These are phyloP conservation scores for Ferdinandea cuprea DNA, from an alignment of 2,888 invertebrate species.

Conservation along the genomic window DNA sequence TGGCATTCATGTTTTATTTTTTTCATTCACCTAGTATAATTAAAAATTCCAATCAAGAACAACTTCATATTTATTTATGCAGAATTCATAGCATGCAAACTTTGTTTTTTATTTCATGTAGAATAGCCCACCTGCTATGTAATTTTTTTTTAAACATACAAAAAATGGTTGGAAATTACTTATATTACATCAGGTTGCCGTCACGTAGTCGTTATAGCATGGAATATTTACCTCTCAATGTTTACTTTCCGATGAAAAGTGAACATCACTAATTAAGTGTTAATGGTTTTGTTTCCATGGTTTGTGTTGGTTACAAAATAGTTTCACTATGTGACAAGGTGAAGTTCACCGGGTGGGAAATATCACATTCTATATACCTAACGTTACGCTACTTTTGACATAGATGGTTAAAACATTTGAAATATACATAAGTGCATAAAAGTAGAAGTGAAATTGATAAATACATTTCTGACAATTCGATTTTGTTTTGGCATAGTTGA, in stretches of 20 bases:
- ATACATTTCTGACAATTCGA: background rate
- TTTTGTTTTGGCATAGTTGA: background rate
- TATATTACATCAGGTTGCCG: slow-evolving; percentile 31
- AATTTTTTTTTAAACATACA: slow-evolving; percentile 13
- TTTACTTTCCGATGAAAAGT: slow-evolving; percentile 16
- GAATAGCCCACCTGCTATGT: slow-evolving; percentile 28
- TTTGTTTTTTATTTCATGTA: slow-evolving; percentile 11
- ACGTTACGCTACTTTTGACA: slow-evolving; percentile 3
- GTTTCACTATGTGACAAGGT: slow-evolving; percentile 44
- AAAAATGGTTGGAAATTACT: background rate
- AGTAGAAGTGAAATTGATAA: slow-evolving; percentile 4
- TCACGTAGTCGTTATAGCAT: background rate
- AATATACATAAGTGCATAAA: background rate
- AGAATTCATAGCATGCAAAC: slow-evolving; percentile 55
- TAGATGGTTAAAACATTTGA: background rate
- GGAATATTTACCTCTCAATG: slow-evolving; percentile 13
- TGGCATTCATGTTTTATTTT: slow-evolving; percentile 30
- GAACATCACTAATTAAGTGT: slow-evolving; percentile 50
- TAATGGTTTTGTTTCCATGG: slow-evolving; percentile 40
- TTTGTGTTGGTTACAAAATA: slow-evolving; percentile 8
- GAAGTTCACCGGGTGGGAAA: slow-evolving; percentile 31
- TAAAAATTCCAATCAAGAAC: slow-evolving; percentile 56
- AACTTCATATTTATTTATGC: slow-evolving; percentile 60
- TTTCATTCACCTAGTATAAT: slow-evolving; percentile 15
- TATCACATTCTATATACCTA: background rate